These are phyloP conservation scores for Cyphomyrus discorhynchus DNA, from an alignment of 2,113 vertebrate genomes.

Conservation along the genomic window DNA sequence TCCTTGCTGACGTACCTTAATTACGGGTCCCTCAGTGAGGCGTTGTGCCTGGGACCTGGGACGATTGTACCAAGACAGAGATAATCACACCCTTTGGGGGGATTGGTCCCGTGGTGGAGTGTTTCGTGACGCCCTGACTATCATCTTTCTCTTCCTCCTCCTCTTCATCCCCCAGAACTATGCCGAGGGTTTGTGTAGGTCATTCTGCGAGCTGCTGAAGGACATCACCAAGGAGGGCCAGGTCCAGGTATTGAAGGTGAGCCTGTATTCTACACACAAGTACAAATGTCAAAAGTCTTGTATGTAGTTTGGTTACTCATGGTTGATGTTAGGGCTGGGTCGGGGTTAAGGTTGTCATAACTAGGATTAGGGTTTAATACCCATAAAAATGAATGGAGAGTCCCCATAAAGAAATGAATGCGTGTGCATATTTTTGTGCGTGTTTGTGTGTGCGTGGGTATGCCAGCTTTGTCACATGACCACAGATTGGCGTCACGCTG, in stretches of 20 bases:
- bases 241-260: slow-evolving; percentile 91
- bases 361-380: not conserved
- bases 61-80: not conserved
- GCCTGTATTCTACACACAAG: not conserved
- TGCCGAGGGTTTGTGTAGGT: slow-evolving; percentile 74
- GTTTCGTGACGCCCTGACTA: not conserved
- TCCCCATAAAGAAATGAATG: not conserved
- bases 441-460: not conserved
- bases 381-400: not conserved
- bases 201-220: slow-evolving; percentile 82
- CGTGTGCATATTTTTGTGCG: no score
- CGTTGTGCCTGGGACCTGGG: not conserved
- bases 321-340: not conserved
- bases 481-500: not conserved
- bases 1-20: not conserved
- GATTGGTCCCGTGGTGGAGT: not conserved
- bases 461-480: not conserved
- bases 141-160: not conserved
- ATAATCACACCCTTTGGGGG: not conserved
- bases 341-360: not conserved
- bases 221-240: slow-evolving; percentile 91
- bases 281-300: not conserved
- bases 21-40: not conserved
- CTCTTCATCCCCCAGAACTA: slow-evolving; percentile 67
- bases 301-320: not conserved